Base-by-base conservation (phyloP, 2,888 invertebrate genomes). In the Mylabris sibirica region DNA sequence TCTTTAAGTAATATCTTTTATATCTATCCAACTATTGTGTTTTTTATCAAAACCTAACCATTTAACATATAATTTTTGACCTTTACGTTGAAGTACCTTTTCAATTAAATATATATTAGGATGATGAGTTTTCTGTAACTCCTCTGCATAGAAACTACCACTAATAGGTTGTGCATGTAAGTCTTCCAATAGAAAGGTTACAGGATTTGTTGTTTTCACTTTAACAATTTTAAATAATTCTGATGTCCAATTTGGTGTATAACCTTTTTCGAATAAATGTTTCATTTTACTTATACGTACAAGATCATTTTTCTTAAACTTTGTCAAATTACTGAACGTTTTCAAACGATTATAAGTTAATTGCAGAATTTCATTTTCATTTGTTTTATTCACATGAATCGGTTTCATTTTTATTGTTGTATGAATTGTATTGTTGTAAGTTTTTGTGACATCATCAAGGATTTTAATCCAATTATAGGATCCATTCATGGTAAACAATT, bases 391-490 rank as follows among this genome's bases (percentile, higher is more conserved):
- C 17, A 80, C 81, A 61, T 82, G 74, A 38, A 41, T 69, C 3
- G 82, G 80, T 66, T 73, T 77, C 76, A 81, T 79, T 60, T 73
- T 73, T 59, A 81, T 82, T 41, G 80, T 82, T 20, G 74, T 69
- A 77, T 83, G 81, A 68, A 75, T 77, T n/a, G 67, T 73, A 63
- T 77, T 64, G 70, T 83, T 83, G 68, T 83, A 83, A 14, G 70
- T 68, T 24, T 71, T 11, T 20, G 72, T 64, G 5, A 75, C 64
- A 20, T 67, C 60, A 14, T 26, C 5, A 30, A 72, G 68, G 34
- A 65, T 49, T 53, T 65, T 61, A 22, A 78, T 17, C 78, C 79
- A 81, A 71, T 77, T 74, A 66, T 77, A 80, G 5, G 72, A 73
- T 59, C 78, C 79, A 30, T 74, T 69, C 61, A 75, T 70, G 35